Base-by-base conservation (phyloP, 2,113 vertebrate genomes). In the Salvator merianae region DNA sequence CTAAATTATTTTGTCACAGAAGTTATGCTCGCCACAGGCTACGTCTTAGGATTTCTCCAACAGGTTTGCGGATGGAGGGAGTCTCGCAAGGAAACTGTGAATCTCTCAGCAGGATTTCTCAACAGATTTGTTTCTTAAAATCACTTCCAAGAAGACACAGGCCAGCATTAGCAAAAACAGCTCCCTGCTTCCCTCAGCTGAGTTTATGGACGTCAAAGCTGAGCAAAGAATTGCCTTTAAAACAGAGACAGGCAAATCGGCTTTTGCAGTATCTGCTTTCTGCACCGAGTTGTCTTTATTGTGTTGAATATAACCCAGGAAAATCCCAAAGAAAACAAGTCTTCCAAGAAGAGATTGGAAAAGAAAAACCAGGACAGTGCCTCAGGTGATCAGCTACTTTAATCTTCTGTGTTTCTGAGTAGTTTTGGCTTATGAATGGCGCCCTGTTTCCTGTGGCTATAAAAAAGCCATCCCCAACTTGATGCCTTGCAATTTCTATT, bases 251-350 rank as follows among this genome's bases (percentile, higher is more conserved):
- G 66, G 84, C 65, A 90, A 90, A 93, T 88, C 0, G 0, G n/a
- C 43, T 88, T 90, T 83, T 86, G 82, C 30, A 81, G 81, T 87
- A 93, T 81, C 62, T 77, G 38, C 66, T 93, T 71, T 77, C 78
- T 68, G 9, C 4, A 77, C 26, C 65, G 24, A 28, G 16, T 71
- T 87, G 84, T 34, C 62, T 89, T 83, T 1, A 0, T 40, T 78
- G 3, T 86, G 74, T 86, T 88, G 87, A 86, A 70, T 83, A 88
- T 87, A 18, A 74, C 3, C 28, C 66, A 77, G 81, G 43, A 36
- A 91, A 93, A 93, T 90, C 50, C 87, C 79, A 43, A 16, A 87
- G 77, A 69, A 79, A 92, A 79, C 55, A 8, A 82, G 86, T 81
- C 53, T 87, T 9, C 62, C 76, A 59, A 88, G 69, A 53, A 32